These are phyloP conservation scores for Acanthosoma haemorrhoidale DNA, from an alignment of 2,888 invertebrate genomes.

Conservation along the genomic window DNA sequence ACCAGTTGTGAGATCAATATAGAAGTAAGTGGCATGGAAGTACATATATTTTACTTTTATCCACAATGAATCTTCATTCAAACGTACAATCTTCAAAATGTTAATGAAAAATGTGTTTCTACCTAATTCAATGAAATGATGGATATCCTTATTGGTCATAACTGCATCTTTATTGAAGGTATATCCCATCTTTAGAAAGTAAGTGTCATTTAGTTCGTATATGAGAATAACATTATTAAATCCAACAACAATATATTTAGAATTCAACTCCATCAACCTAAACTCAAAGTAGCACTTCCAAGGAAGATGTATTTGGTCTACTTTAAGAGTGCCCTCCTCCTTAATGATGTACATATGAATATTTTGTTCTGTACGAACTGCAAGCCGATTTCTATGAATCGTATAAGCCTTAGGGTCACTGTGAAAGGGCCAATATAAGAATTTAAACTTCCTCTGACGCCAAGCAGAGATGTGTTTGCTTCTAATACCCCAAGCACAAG, in stretches of 20 bases:
- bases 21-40: constrained; percentile 13
- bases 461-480: background rate
- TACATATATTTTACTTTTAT: constrained; percentile 16
- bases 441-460: constrained; percentile 9
- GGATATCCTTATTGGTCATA: constrained; percentile 5
- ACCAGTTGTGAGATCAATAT: constrained; percentile 14
- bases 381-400: constrained; percentile 7
- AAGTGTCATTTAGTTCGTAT: constrained; percentile 11
- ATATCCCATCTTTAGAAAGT: constrained; percentile 16
- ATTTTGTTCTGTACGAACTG: constrained; percentile 16
- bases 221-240: constrained; percentile 16
- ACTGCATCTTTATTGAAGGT: constrained; percentile 19
- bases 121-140: constrained; percentile 6
- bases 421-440: constrained; percentile 3
- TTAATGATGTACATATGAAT: constrained; percentile 12
- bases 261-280: constrained; percentile 11
- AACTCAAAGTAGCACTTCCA: constrained; percentile 20
- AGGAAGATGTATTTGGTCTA: constrained; percentile 6
- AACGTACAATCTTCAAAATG: constrained; percentile 6
- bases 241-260: constrained; percentile 7
- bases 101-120: constrained; percentile 13
- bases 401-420: constrained; percentile 17
- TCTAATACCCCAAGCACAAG: background rate
- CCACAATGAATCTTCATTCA: constrained; percentile 18
- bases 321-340: constrained; percentile 10